Conservation (phyloP, 2,888 invertebrate species). For the Drosophila quasianomalipes region DNA sequence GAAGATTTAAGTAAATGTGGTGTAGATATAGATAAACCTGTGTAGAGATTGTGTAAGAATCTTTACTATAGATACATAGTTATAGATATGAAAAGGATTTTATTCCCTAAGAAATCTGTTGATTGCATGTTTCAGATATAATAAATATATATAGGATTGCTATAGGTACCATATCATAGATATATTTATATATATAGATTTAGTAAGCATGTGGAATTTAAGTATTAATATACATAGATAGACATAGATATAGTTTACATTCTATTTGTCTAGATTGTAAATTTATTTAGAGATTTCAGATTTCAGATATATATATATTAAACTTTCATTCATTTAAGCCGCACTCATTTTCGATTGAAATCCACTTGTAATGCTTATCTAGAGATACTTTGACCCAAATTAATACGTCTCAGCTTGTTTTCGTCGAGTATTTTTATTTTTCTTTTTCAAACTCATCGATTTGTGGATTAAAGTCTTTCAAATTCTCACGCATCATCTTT, state of each 20-base stretch:
- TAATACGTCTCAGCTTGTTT: conserved; percentile 2
- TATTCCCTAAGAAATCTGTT: background rate
- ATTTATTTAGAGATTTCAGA: too few relatives aligned
- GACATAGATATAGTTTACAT: background rate
- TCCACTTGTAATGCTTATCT: conserved; percentile 13
- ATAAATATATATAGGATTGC: background rate
- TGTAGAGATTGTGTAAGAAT: background rate
- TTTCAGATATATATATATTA: too few relatives aligned
- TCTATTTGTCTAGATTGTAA: background rate
- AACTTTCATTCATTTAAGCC: background rate
- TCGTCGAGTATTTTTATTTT: background rate
- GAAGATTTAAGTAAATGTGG: background rate
- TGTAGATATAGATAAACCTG: background rate
- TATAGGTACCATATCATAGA: background rate
- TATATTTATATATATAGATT: too few relatives aligned
- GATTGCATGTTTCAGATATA: background rate
- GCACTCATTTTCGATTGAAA: conserved; percentile 8
- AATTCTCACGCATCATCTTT: conserved; percentile 43
- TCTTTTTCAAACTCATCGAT: conserved; percentile 1
- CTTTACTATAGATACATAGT: background rate
- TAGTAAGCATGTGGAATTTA: background rate
- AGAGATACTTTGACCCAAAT: conserved; percentile 10
- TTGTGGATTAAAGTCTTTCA: conserved; percentile 13
- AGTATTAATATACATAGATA: background rate
- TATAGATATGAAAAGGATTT: too few relatives aligned